Evolutionary conservation across 2,888 invertebrate species (phyloP).

Genomic region (Caenorhabditis sp.): DNA sequence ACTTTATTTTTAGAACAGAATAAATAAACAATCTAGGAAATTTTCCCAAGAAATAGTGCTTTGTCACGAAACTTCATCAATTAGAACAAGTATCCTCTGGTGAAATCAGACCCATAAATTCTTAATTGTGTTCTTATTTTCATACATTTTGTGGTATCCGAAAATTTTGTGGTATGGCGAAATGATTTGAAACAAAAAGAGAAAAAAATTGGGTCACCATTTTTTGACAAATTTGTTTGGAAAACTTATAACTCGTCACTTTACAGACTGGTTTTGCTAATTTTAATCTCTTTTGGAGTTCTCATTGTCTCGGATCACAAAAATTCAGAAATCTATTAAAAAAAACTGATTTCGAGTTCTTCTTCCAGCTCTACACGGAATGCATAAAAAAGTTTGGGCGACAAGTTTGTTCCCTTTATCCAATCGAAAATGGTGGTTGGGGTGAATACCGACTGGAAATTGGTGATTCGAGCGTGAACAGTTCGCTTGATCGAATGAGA

Average conservation of each 20-base stretch:
- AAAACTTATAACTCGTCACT: no score
- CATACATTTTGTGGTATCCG: no score
- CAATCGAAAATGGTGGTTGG: slow-evolving; percentile 18
- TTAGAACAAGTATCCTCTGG: background rate
- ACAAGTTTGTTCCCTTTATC: slow-evolving; percentile 37
- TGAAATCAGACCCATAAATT: background rate
- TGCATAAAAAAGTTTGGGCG: slow-evolving; percentile 32
- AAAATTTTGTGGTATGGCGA: no score
- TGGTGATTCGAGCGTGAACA: slow-evolving; percentile 43
- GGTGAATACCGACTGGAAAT: slow-evolving; percentile 45
- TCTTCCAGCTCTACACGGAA: slow-evolving; percentile 34
- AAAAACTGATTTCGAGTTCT: background rate
- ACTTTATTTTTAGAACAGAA: no score
- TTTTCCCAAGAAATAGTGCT: background rate
- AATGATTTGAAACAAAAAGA: no score
- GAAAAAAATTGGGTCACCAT: no score
- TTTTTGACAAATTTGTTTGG: no score
- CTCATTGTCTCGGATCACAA: no score
- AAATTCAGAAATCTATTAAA: no score
- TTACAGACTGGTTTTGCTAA: no score
- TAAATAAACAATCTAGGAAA: background rate
- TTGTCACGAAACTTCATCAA: background rate
- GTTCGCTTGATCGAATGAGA: slow-evolving; percentile 6
- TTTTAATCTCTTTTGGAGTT: no score
- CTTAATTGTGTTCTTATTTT: background rate